Evolutionary conservation across 2,113 vertebrate genomes (phyloP).

Genomic region (Lates calcarifer): DNA sequence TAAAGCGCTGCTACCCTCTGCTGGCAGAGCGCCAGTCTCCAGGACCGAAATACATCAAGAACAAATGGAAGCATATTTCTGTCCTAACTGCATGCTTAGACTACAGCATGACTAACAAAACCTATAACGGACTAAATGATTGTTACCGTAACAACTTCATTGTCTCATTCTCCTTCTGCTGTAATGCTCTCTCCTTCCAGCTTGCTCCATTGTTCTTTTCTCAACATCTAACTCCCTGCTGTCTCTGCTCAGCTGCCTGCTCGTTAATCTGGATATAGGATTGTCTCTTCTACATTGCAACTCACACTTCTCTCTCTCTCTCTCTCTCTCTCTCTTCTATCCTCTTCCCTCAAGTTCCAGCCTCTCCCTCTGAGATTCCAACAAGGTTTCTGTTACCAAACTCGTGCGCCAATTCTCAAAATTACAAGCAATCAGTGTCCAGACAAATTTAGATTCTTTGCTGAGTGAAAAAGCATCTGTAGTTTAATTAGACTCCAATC

Average conservation of each 20-base stretch:
- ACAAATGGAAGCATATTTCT: not conserved
- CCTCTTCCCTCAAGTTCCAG: not conserved
- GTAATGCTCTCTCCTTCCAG: not conserved
- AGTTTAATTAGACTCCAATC: no score
- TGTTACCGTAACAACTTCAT: slow-evolving; percentile 6
- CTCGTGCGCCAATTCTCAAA: not conserved
- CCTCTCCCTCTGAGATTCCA: not conserved
- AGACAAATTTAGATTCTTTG: not conserved
- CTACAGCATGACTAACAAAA: slow-evolving; percentile 7
- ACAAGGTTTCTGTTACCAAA: not conserved
- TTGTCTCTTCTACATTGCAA: not conserved
- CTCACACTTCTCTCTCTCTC: not conserved
- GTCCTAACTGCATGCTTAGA: not conserved
- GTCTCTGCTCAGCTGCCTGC: slow-evolving; percentile 18
- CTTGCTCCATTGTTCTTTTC: slow-evolving; percentile 19
- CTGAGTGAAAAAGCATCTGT: not conserved
- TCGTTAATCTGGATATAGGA: slow-evolving; percentile 32
- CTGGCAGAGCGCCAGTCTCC: slow-evolving; percentile 23
- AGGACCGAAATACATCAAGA: not conserved
- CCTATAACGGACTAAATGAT: not conserved
- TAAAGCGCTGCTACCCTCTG: slow-evolving; percentile 43
- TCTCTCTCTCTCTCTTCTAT: not conserved
- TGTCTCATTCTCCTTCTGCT: not conserved
- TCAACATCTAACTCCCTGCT: slow-evolving; percentile 3
- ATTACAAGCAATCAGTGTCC: no score